These are phyloP conservation scores for Pangasius sanitwongsei DNA, from an alignment of 2,797 vertebrate species.

Conservation along the genomic window DNA sequence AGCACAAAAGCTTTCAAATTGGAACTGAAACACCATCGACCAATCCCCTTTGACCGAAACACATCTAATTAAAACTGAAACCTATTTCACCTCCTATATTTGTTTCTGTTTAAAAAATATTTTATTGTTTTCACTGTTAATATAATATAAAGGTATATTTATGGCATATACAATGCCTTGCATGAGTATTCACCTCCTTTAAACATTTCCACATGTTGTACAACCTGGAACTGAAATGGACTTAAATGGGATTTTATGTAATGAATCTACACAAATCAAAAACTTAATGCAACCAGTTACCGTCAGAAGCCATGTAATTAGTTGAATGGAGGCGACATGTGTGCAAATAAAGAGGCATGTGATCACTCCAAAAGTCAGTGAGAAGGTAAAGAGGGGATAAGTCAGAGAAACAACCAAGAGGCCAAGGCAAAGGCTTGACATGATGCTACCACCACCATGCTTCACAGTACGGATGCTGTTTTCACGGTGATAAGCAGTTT, in stretches of 20 bases:
- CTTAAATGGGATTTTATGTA: not conserved
- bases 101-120: not conserved
- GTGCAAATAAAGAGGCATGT: not conserved
- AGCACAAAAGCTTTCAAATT: constrained; percentile 39
- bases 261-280: not conserved
- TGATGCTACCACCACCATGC: not conserved
- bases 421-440: not conserved
- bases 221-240: not conserved
- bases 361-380: not conserved
- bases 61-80: constrained; percentile 25
- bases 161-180: not conserved
- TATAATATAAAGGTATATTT: not conserved
- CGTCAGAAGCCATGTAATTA: not conserved
- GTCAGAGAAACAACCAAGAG: not conserved
- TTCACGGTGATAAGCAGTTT: not conserved
- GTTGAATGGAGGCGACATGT: not conserved
- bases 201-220: not conserved
- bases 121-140: not conserved
- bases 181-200: not conserved
- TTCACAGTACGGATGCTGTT: not conserved
- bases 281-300: not conserved
- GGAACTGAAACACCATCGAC: constrained; percentile 29
- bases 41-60: constrained; percentile 37
- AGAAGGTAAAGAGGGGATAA: not conserved
- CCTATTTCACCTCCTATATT: constrained; percentile 2